phyloP scores from a whole-genome alignment of 1,140 invertebrate genomes.

The Himalopsyche phryganea region DNA sequence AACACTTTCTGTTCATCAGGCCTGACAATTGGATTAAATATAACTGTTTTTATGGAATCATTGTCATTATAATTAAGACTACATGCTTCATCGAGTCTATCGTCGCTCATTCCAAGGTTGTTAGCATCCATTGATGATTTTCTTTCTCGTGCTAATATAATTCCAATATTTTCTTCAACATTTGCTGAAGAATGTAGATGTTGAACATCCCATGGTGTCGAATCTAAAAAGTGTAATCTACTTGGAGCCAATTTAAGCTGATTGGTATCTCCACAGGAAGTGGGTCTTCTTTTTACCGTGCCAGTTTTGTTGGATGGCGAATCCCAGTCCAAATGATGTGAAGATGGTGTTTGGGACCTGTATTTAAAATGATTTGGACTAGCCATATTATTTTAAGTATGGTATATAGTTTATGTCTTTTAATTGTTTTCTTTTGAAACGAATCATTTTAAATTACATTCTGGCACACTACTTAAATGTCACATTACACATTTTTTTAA shows the following conservation, averaged over 20 bases:
- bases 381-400: constrained; percentile 38
- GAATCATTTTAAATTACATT: background rate
- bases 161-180: background rate
- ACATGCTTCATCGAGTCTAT: background rate
- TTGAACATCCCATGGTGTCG: background rate
- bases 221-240: too few species aligned
- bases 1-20: too few species aligned
- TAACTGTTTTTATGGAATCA: background rate
- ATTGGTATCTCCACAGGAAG: constrained; percentile 44
- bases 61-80: background rate
- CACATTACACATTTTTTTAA: too few species aligned
- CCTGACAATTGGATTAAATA: too few species aligned
- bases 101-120: constrained; percentile 5
- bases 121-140: constrained; percentile 24
- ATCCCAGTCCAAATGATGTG: constrained; percentile 61
- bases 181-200: too few species aligned
- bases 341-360: constrained; percentile 39
- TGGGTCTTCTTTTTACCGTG: constrained; percentile 60
- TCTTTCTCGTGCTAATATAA: constrained; percentile 1
- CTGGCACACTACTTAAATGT: too few species aligned
- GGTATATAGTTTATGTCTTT: too few species aligned
- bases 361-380: constrained; percentile 48
- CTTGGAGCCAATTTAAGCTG: too few species aligned
- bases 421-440: too few species aligned
- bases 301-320: constrained; percentile 64